A percentile compares a stretch with the other conserved stretches of the same genome.
Conservation (phyloP, 1,140 invertebrate genomes). For the Himalopsyche phryganea region DNA sequence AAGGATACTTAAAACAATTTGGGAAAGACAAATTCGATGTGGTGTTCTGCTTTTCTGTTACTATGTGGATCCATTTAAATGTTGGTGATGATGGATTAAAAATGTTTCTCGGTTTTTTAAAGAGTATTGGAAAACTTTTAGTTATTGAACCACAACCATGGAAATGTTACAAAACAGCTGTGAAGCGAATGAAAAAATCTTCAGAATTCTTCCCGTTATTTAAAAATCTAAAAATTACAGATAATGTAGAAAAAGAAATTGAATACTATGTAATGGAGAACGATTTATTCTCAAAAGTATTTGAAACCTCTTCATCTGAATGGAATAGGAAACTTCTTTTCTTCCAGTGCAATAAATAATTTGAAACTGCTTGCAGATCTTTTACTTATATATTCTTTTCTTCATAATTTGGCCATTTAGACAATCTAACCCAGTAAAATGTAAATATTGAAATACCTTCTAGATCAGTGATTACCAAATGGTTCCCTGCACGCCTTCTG, state of each 20-base stretch:
- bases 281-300: slow-evolving; percentile 53
- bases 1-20: slow-evolving; percentile 45
- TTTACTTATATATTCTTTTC: too few relatives aligned
- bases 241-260: slow-evolving; percentile 60
- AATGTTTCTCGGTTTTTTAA: slow-evolving; percentile 57
- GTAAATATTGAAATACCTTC: too few relatives aligned
- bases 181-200: slow-evolving; percentile 62
- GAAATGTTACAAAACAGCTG: slow-evolving; percentile 74
- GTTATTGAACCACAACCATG: slow-evolving; percentile 79
- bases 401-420: too few relatives aligned
- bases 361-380: too few relatives aligned
- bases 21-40: slow-evolving; percentile 61
- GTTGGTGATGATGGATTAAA: slow-evolving; percentile 68
- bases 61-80: slow-evolving; percentile 87
- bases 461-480: too few relatives aligned
- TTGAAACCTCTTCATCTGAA: slow-evolving; percentile 55
- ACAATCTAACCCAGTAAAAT: too few relatives aligned
- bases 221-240: slow-evolving; percentile 55
- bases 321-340: slow-evolving; percentile 66
- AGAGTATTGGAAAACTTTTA: slow-evolving; percentile 53
- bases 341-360: slow-evolving; percentile 5
- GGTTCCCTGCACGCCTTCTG: too few relatives aligned
- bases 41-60: slow-evolving; percentile 75
- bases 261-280: slow-evolving; percentile 53
- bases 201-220: slow-evolving; percentile 58